Evolutionary conservation across 2,113 vertebrate species (phyloP).

Genomic region (Syngnathus floridae): DNA sequence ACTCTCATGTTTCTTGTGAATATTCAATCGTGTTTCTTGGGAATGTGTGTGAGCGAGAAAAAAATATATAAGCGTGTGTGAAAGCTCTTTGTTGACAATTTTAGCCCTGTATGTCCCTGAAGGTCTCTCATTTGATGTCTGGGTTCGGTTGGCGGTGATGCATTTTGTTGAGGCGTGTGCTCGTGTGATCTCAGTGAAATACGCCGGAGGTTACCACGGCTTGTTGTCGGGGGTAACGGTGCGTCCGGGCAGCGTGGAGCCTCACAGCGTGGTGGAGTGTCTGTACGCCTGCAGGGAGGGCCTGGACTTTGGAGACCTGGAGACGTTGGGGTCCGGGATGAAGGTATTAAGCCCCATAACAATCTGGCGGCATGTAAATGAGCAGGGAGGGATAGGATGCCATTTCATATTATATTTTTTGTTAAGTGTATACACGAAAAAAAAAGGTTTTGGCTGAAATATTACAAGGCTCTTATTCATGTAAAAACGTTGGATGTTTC

Average conservation of each 20-base stretch:
- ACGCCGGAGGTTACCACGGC: conserved; percentile 88
- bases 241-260: conserved; percentile 91
- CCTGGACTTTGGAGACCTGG: conserved; percentile 95
- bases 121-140: neutral
- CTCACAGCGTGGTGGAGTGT: conserved; percentile 96
- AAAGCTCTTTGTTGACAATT: too few relatives aligned
- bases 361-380: neutral
- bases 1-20: too few relatives aligned
- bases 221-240: conserved; percentile 94
- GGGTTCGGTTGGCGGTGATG: neutral
- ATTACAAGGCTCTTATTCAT: neutral
- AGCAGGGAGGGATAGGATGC: neutral
- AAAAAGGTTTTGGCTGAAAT: neutral
- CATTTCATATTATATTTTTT: too few relatives aligned
- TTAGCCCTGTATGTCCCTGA: too few relatives aligned
- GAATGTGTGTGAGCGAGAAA: too few relatives aligned
- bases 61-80: too few relatives aligned
- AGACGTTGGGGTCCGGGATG: conserved; percentile 97
- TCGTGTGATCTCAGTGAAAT: conserved; percentile 62
- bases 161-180: neutral
- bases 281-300: conserved; percentile 97
- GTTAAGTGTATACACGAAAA: too few relatives aligned
- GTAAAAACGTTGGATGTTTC: neutral
- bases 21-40: too few relatives aligned
- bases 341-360: conserved; percentile 71